Base-by-base conservation (phyloP, 2,888 invertebrate species). In the Iselma pallidipennis region DNA sequence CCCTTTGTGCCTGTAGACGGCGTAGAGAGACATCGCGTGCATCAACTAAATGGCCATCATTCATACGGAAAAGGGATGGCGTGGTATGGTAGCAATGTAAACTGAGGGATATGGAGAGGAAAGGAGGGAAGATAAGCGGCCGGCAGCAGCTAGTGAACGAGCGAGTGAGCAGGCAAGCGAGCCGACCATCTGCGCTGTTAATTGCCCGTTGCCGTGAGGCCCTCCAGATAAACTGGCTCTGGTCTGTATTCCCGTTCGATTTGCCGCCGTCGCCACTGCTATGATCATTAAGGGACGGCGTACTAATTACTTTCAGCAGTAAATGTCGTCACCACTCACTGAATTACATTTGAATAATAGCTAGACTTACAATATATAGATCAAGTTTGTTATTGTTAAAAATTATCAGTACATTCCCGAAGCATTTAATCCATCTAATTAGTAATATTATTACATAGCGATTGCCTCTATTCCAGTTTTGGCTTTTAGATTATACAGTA, bases 141-240 rank as follows among this genome's bases (percentile, higher is more conserved):
- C 28, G 33, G 37, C 48, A 21, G n/a, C n/a, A n/a, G n/a, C n/a
- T n/a, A n/a, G 26, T 55, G 19, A 19, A 45, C 42, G 23, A 23
- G 25, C 55, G 55, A 19, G 12, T 21, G 45, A 45, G 21, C 45
- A 45, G 21, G 21, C 60, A 16, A 51, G 31, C 29, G 26, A 53
- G 55, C 42, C 59, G 60, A 50, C 45, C 48, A 53, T 59, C 64
- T 55, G 62, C 64, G 64, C 66, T 60, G 64, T 66, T 66, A 66
- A 66, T 68, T 66, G 66, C 68, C 62, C 55, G 56, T 57, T 61
- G 56, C 49, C 49, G 55, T 53, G 61, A 52, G 54, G 37, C 58
- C 33, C 49, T 53, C 49, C 21, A 19, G 21, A 45, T 19, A 45
- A 21, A 45, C 45, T 45, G 9, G 19, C 45, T 45, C 10, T 45